phyloP scores from a whole-genome alignment of 1,140 invertebrate genomes.

The Ephestia elutella region DNA sequence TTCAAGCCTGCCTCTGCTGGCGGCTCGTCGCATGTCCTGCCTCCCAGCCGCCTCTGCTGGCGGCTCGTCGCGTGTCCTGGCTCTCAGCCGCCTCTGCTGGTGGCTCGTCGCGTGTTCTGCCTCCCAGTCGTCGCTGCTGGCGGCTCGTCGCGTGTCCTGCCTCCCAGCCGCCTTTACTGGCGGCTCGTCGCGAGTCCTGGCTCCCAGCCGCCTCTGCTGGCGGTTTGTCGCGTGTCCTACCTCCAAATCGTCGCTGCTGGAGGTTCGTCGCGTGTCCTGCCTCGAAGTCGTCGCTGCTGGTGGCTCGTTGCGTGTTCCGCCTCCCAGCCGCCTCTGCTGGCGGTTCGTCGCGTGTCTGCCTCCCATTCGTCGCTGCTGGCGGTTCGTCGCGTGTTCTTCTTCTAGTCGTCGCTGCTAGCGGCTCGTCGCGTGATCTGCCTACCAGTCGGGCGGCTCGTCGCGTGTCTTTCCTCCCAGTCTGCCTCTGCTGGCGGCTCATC shows the following conservation, averaged over 20 bases:
- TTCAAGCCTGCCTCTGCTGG: no score
- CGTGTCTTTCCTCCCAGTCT: neutral
- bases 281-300: neutral
- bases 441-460: neutral
- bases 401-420: neutral
- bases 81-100: no score
- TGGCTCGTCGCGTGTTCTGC: no score
- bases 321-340: neutral
- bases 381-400: neutral
- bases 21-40: no score
- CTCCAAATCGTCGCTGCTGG: neutral
- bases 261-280: neutral
- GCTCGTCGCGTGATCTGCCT: neutral
- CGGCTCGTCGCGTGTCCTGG: no score
- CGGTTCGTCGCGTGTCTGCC: neutral
- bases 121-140: no score
- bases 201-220: neutral
- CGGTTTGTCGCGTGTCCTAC: neutral
- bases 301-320: neutral
- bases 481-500: neutral
- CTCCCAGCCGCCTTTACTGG: no score
- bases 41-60: no score
- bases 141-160: no score
- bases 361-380: neutral
- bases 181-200: no score